Percentiles rank a stretch among this genome's conserved stretches.
Evolutionary conservation across 2,797 vertebrate species (phyloP).

Genomic region (Darevskia mixta): DNA sequence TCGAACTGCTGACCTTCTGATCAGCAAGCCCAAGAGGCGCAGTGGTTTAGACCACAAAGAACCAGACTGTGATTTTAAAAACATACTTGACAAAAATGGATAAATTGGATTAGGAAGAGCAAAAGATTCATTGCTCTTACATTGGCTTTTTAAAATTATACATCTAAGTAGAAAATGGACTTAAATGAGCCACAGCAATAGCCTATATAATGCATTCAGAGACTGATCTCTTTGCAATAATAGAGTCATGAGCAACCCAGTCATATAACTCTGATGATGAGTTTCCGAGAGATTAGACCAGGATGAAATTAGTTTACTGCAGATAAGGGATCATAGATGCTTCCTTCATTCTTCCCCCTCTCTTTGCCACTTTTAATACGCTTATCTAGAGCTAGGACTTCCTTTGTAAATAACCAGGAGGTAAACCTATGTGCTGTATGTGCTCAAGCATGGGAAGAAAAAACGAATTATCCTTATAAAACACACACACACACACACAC

Average conservation of each 20-base stretch:
- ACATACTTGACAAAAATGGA: conserved; percentile 33
- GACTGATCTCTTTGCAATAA: not conserved
- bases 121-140: conserved; percentile 43
- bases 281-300: not conserved
- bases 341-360: conserved; percentile 16
- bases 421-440: not conserved
- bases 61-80: conserved; percentile 35
- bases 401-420: conserved; percentile 3
- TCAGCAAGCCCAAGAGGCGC: no score
- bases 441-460: conserved; percentile 18
- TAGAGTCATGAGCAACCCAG: not conserved
- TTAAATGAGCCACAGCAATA: not conserved
- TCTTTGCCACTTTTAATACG: not conserved
- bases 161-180: conserved; percentile 42
- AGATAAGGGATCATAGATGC: conserved; percentile 3
- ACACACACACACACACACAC: not conserved
- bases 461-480: conserved; percentile 10
- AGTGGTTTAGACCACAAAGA: no score
- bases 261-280: not conserved
- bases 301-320: not conserved
- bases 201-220: not conserved
- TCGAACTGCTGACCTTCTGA: no score
- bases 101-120: conserved; percentile 6
- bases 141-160: not conserved
- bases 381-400: not conserved